Percentiles rank a stretch among this genome's conserved stretches.
These are phyloP conservation scores for Diabrotica virgifera DNA, from an alignment of 1,140 invertebrate species.

Conservation along the genomic window DNA sequence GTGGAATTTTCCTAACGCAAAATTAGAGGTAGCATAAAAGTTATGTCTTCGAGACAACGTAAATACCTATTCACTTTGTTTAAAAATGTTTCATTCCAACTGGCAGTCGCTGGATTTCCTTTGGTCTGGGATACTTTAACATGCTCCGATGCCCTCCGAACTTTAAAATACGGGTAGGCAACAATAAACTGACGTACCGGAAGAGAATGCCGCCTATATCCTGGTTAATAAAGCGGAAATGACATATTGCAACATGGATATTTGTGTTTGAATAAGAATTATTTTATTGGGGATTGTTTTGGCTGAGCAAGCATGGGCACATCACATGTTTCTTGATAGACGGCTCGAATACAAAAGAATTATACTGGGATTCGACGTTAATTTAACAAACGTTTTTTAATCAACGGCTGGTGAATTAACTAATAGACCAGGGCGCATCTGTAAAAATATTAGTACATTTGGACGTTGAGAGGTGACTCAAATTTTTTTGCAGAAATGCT, in stretches of 20 bases:
- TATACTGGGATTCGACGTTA: not conserved
- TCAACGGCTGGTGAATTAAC: too few relatives aligned
- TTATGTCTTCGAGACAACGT: too few relatives aligned
- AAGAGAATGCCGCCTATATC: conserved; percentile 9
- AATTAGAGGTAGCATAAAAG: too few relatives aligned
- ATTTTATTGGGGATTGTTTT: conserved; percentile 14
- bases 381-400: too few relatives aligned
- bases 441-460: too few relatives aligned
- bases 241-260: conserved; percentile 17
- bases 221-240: conserved; percentile 17
- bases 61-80: not conserved
- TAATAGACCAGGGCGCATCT: too few relatives aligned
- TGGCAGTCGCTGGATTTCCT: not conserved
- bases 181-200: conserved; percentile 7
- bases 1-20: too few relatives aligned
- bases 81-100: not conserved
- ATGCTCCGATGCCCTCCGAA: not conserved
- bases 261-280: conserved; percentile 14
- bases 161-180: conserved; percentile 1
- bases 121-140: not conserved
- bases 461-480: too few relatives aligned
- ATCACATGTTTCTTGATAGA: conserved; percentile 5
- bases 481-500: too few relatives aligned
- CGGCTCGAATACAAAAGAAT: not conserved
- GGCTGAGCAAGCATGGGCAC: conserved; percentile 12